Base-by-base conservation (phyloP, 2,113 vertebrate species). In the Thinocorus orbignyianus region DNA sequence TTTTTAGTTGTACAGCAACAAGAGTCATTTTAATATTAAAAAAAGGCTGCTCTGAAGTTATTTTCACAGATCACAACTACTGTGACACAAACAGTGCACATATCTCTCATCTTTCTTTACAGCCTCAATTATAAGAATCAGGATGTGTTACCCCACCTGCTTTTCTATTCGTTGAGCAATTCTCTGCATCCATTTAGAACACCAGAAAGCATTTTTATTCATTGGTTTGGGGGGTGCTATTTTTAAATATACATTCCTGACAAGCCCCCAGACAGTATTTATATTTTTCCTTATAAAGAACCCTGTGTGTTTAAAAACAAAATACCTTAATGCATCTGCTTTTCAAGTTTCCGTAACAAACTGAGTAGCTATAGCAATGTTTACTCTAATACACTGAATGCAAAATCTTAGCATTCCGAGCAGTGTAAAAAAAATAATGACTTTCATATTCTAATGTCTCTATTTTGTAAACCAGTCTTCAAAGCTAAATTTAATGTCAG, bases 401-500 rank as follows among this genome's bases (percentile, higher is more conserved):
- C 14, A 88, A 70, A 94, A 95, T 92, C 80, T 96, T 85, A 92
- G 73, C 78, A 95, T 95, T 89, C 76, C 2, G 4, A 97, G 81
- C 81, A 82, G 90, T 33, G n/a, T 90, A 87, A 95, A 91, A 92
- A 95, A 97, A 97, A 96, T 94, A 97, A 96, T 95, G 78, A 95
- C 92, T 97, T 97, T 94, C 94, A 94, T 85, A 95, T 94, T 94
- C 88, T 90, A 80, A 96, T 95, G 96, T 97, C 96, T 97, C 96
- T 95, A 12, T 97, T 97, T 95, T 95, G 96, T 98, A 98, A 98
- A 97, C 95, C 66, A 95, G 96, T 87, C 95, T 97, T 97, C 92
- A 95, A 96, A 97, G 95, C 97, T 97, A 97, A 97, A 97, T 96
- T 94, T 96, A 96, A 96, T 93, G 93, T 96, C 96, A 97, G 96